Base-by-base conservation (phyloP, 1,140 invertebrate genomes). In the Zophobas atratus region DNA sequence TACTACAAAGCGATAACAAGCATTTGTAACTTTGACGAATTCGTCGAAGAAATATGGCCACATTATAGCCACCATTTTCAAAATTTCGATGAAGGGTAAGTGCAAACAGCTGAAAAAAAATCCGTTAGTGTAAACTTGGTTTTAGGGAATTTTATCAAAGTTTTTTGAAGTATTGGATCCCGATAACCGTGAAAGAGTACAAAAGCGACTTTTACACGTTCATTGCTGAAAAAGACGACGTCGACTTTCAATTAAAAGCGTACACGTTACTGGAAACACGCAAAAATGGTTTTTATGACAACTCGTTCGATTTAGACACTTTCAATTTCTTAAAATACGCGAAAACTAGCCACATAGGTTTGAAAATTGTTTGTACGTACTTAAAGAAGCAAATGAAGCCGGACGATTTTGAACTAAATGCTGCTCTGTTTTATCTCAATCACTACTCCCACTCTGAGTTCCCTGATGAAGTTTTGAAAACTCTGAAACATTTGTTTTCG, bases 141-240 rank as follows among this genome's bases (percentile, higher is more conserved):
- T 80, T 81, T 75, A 81, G 81, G 6, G 81, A 82, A 73, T 82
- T 82, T 74, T 77, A 63, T 53, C 79, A 82, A 35, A 82, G 81
- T 43, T 60, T 82, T 32, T 20, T 79, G 20, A 82, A 82, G 70
- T 82, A 82, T 43, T 82, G 79, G 79, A 80, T 82, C 41, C 79
- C 81, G 3, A 56, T 57, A 3, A 80, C 75, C 46, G 73, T 82
- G 1, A 56, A 20, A 41, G 35, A 34, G 20, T 82, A 80, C 49
- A 56, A 76, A 75, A 4, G 39, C 33, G 6, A 79, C 1, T 77
- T 80, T 46, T 78, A 79, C 74, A 35, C 36, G 3, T 80, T 80
- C 78, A 34, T 76, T 8, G 51, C 1, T 46, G 8, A 51, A 6
- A 56, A 72, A 51, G 20, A 73, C 20, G 20, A 20, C 3, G 63